Evolutionary conservation across 1,140 invertebrate genomes (phyloP), one percentile per base, ranked within the genome.

Genomic region (Rhyzopertha dominica): DNA sequence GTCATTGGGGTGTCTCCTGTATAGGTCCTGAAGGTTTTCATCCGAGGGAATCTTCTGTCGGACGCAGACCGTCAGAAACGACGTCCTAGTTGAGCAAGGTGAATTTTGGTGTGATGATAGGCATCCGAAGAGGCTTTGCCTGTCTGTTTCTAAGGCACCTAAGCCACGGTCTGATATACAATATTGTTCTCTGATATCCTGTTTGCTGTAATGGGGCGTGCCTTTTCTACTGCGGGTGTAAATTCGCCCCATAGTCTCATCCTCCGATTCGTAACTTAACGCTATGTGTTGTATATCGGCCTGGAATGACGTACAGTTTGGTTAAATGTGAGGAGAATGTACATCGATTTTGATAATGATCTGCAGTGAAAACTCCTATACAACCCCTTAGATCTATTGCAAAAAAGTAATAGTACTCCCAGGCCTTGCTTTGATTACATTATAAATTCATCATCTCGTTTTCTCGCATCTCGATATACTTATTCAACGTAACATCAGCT

Each of bases 131-230:
- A 66, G 43, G 37, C 55, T 82, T 72, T 71, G 80, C 65, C 74
- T 73, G 51, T 73, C 75, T 52, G 81, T 74, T 63, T 94, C 90
- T 51, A 95, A 79, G 43, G 87, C 85, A 63, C 87, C 83, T 63
- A 93, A 69, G 66, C 91, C 88, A 59, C 89, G 82, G 65, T 84
- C 86, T 58, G 86, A 93, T 69, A 95, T 90, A 72, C 91, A 95
- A 71, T 95, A 95, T 66, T 94, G 86, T 59, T 90, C 87, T 25
- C 83, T 72, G 49, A 89, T 88, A 64, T 92, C 90, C 68, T 91
- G 87, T 56, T 89, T 84, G 17, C 88, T 92, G 41, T 38, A 38
- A 20, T 41, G 13, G 23, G 50, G 49, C 3, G 56, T 59, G 20
- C 51, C 47, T 7, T 53, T 46, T 17, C 53, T 43, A 23, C 56